Evolutionary conservation across 2,888 invertebrate species (phyloP).

Genomic region (Oxyscelio sp.): DNA sequence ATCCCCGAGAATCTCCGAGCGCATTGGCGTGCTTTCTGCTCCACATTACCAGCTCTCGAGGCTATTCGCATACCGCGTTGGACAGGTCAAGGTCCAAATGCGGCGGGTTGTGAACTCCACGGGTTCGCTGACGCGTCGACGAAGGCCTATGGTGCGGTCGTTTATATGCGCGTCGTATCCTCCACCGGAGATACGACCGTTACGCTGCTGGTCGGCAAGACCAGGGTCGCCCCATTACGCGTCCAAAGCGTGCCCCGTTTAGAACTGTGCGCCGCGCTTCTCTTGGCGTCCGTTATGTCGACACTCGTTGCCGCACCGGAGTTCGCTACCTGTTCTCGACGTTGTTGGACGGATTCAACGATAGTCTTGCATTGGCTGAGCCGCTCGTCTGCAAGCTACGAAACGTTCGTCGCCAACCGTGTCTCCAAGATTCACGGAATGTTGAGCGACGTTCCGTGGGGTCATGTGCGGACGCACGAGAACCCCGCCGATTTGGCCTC

Average conservation of each 20-base stretch:
- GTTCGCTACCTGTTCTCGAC: too few species aligned
- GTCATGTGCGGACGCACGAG: conserved; percentile 78
- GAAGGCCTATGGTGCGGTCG: too few species aligned
- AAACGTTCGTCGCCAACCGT: conserved; percentile 79
- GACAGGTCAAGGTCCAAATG: conserved; percentile 1
- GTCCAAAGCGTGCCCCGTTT: too few species aligned
- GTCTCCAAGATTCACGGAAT: conserved; percentile 79
- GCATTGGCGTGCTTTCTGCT: not conserved
- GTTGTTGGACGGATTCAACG: conserved; percentile 73
- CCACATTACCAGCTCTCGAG: not conserved
- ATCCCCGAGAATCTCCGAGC: not conserved
- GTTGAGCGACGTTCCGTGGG: conserved; percentile 76
- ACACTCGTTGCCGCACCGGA: not conserved
- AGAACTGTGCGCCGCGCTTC: too few species aligned
- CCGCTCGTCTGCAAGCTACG: conserved; percentile 63
- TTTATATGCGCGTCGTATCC: too few species aligned
- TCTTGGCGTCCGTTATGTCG: not conserved
- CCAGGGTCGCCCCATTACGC: too few species aligned
- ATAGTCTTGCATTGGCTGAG: conserved; percentile 75
- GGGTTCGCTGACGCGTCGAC: conserved; percentile 64
- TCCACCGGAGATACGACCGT: too few species aligned
- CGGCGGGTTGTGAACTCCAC: conserved; percentile 28
- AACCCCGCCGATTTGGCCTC: too few species aligned
- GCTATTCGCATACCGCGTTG: conserved; percentile 1
- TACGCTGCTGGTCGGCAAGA: too few species aligned